Base-by-base conservation (phyloP, 2,113 vertebrate species). In the Hirundichthys speculiger region DNA sequence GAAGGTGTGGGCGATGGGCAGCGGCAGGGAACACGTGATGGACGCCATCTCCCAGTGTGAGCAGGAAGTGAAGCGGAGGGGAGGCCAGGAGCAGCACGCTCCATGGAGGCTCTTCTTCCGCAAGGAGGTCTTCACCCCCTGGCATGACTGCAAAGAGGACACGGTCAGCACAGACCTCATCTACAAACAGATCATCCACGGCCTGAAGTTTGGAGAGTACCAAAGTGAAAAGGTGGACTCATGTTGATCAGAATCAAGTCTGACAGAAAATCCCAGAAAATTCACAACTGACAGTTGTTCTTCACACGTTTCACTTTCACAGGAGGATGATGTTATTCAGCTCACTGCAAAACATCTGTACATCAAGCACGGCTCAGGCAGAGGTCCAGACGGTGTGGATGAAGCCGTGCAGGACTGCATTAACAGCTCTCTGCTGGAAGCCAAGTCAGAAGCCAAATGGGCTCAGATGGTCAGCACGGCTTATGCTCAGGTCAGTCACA, bases 41-140 rank as follows among this genome's bases (percentile, higher is more conserved):
- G 98, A 99, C 0, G 95, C 94, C 56, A 94, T 99, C 62, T 96
- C 95, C 3, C 96, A 95, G 86, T 99, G 97, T 9, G 98, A 99
- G 71, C 97, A 99, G 84, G 93, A 96, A 2, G 93, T 91, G 4
- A 94, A 84, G 79, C 92, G 93, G 61, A 90, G 54, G 8, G 95
- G 96, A 0, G 94, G 92, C 0, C 94, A 93, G 1, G 96, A 96
- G 45, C 94, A 94, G 61, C 92, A 96, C 0, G 88, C 96, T 0
- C 95, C 98, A 5, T 99, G 97, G 97, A 91, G 95, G 1, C 87
- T 99, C 39, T 94, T 94, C 85, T 96, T 96, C 87, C 94, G 96
- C 6, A 99, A 99, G 84, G 96, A 99, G 77, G 90, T 99, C 84
- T 99, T 99, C 83, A 94, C 93, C 0, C 96, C 98, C 0, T 99